Evolutionary conservation across 1,140 invertebrate species (phyloP).

Genomic region (Venturia canescens): DNA sequence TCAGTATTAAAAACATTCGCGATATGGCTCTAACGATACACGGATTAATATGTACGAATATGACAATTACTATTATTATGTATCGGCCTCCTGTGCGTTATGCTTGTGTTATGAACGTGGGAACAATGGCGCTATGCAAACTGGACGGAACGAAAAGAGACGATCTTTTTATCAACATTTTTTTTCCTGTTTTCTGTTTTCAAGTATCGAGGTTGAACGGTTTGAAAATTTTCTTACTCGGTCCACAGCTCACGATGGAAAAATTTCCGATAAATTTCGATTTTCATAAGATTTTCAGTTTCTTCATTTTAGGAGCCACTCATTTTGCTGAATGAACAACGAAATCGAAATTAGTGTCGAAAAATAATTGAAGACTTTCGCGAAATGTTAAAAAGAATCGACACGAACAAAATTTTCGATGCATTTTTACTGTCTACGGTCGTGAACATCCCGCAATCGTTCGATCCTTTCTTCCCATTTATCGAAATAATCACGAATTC

Average conservation of each 20-base stretch:
- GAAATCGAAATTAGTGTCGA: no score
- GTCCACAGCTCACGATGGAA: no score
- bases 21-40: background rate
- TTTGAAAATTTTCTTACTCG: no score
- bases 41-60: background rate
- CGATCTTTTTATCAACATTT: slow-evolving; percentile 17
- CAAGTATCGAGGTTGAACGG: background rate
- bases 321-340: no score
- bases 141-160: slow-evolving; percentile 21
- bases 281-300: no score
- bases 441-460: background rate
- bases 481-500: background rate
- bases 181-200: background rate
- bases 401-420: no score
- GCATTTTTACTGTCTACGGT: no score
- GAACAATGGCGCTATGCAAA: slow-evolving; percentile 31
- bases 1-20: background rate
- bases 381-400: no score
- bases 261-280: no score
- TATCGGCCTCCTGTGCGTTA: background rate
- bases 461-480: background rate
- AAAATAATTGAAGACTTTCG: no score
- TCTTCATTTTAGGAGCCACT: no score
- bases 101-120: slow-evolving; percentile 26
- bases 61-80: background rate